A percentile compares a stretch with the other conserved stretches of the same genome.
These are phyloP conservation scores for Hirtodrosophila duncani DNA, from an alignment of 2,888 invertebrate species.

Conservation along the genomic window DNA sequence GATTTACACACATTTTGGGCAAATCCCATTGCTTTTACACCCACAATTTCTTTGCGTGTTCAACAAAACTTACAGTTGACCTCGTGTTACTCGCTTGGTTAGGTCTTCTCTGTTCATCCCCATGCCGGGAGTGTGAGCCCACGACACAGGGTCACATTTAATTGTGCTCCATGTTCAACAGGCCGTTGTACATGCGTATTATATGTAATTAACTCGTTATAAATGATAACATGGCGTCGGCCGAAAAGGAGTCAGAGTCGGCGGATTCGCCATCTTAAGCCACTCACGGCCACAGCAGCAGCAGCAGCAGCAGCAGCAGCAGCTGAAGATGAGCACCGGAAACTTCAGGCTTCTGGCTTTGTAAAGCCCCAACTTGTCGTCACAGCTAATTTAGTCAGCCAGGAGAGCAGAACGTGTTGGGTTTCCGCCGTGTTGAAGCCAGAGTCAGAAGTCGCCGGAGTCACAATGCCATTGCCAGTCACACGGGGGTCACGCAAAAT, in stretches of 20 bases:
- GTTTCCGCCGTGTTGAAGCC: slow-evolving; percentile 33
- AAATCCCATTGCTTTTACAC: no score
- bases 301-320: neutral
- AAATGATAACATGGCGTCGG: slow-evolving; percentile 69
- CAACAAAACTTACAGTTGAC: no score
- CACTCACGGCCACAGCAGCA: slow-evolving; percentile 15
- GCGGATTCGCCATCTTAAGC: slow-evolving; percentile 59
- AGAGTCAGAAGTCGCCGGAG: no score
- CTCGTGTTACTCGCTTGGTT: no score
- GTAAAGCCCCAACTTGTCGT: slow-evolving; percentile 37
- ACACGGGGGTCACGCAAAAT: slow-evolving; percentile 52
- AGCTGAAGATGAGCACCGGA: slow-evolving; percentile 1
- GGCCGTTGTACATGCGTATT: slow-evolving; percentile 71
- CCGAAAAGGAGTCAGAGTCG: slow-evolving; percentile 37
- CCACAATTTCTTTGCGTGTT: no score
- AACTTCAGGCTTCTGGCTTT: no score
- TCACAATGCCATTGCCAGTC: no score
- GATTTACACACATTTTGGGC: no score
- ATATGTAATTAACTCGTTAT: slow-evolving; percentile 74
- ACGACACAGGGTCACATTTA: slow-evolving; percentile 66
- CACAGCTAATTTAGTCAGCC: slow-evolving; percentile 58
- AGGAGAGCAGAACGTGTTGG: slow-evolving; percentile 46
- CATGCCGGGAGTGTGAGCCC: slow-evolving; percentile 16
- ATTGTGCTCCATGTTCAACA: slow-evolving; percentile 68
- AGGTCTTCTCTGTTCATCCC: no score